These are phyloP conservation scores for Ophiodon elongatus DNA, from an alignment of 2,113 vertebrate genomes.

Conservation along the genomic window DNA sequence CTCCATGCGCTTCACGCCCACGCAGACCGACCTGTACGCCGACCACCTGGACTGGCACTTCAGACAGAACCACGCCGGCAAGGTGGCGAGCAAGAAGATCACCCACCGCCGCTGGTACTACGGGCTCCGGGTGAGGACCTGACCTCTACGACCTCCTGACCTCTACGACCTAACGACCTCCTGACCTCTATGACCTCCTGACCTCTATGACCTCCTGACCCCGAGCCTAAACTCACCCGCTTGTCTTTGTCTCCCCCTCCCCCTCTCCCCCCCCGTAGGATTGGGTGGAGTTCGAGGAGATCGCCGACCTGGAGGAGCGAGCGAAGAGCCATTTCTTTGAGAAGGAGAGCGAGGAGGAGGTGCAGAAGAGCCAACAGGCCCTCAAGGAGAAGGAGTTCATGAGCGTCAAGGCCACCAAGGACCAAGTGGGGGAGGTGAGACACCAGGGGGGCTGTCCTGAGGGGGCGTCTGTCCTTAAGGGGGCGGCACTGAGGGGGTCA, in stretches of 20 bases:
- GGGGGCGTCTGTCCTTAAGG: too few species aligned
- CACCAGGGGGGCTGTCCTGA: too few species aligned
- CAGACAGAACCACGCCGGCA: slow-evolving; percentile 96
- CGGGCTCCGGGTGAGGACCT: slow-evolving; percentile 91
- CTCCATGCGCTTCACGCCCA: slow-evolving; percentile 96
- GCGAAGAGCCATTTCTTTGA: slow-evolving; percentile 98
- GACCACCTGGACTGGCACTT: slow-evolving; percentile 99
- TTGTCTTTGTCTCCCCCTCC: background rate
- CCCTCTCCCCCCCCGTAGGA: slow-evolving; percentile 82
- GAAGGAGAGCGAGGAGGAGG: slow-evolving; percentile 97
- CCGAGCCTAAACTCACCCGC: background rate
- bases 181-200: too few species aligned
- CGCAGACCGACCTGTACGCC: slow-evolving; percentile 96
- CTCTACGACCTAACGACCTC: too few species aligned
- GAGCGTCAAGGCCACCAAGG: slow-evolving; percentile 93
- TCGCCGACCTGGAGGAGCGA: slow-evolving; percentile 96
- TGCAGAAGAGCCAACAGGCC: slow-evolving; percentile 95
- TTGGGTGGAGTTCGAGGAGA: slow-evolving; percentile 99
- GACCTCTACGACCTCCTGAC: too few species aligned
- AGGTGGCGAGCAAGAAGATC: slow-evolving; percentile 95
- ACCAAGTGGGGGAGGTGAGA: slow-evolving; percentile 94
- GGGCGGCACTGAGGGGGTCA: too few species aligned
- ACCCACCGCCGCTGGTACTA: slow-evolving; percentile 99
- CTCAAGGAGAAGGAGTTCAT: slow-evolving; percentile 96
- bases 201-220: too few species aligned